Base-by-base conservation (phyloP, 35 echinoderm and acorn worm species). In the Apostichopus parvimensis region DNA sequence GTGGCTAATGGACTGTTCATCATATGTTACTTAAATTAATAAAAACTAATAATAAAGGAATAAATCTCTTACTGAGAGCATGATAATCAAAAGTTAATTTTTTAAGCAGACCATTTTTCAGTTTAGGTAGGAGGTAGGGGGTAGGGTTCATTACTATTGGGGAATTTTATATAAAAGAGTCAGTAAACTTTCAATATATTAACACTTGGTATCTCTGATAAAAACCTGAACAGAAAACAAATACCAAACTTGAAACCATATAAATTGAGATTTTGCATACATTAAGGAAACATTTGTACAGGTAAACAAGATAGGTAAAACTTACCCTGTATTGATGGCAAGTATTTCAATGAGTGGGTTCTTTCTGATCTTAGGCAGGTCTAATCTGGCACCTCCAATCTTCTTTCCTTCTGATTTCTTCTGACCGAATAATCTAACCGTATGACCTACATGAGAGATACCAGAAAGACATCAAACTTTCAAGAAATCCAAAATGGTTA, bases 271-370 rank as follows among this genome's bases (percentile, higher is more conserved):
- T 45, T 45, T 45, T 45, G 34, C 34, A 45, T 45, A 4, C 34
- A 45, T 45, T 3, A 45, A 45, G 3, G 34, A 45, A 34, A 34
- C 28, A 34, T 34, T 34, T 34, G 0, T 34, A 34, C 28, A 1
- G 28, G 28, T 34, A 34, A 45, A 45, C 34, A 45, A 45, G 34
- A 45, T 45, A 4, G 34, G 0, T 61, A 12, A 9, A 10, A 77
- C 86, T 94, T 93, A 98, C 97, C 97, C 97, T 83, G 97, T 98
- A 79, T 98, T 98, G 25, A 98, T 98, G 56, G 97, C 97, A 10
- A 98, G 88, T 13, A 98, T 98, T 93, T 98, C 97, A 21, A 98
- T 94, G 4, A 98, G 87, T 25, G 95, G 95, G 89, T 98, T 98
- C 65, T 94, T 94, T 66, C 97, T 93, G 17, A 98, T 98, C 88